phyloP scores from a whole-genome alignment of 2,113 vertebrate species.

The Acinonyx jubatus region DNA sequence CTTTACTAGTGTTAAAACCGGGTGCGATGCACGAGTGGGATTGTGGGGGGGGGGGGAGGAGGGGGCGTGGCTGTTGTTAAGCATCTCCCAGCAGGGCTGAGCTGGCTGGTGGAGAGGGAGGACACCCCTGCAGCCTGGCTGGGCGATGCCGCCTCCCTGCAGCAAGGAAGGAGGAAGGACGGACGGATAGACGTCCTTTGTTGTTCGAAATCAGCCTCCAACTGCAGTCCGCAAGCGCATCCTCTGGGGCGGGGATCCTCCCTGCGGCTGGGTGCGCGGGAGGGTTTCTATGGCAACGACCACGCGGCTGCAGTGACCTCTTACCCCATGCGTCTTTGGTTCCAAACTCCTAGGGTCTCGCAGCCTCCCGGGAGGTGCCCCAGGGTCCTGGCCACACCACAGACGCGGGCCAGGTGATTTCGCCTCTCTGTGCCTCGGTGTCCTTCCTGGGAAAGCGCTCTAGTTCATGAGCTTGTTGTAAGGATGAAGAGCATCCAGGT shows the following conservation, averaged over 20 bases:
- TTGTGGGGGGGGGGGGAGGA: fast-evolving
- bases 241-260: fast-evolving
- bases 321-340: fast-evolving
- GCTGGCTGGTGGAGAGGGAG: fast-evolving
- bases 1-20: neutral
- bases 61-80: no score
- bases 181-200: fast-evolving
- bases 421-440: neutral
- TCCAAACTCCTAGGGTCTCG: neutral
- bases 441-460: neutral
- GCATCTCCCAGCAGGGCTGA: fast-evolving
- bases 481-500: neutral
- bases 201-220: fast-evolving
- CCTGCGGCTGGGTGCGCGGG: fast-evolving
- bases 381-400: neutral
- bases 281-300: neutral
- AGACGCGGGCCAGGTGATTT: fast-evolving
- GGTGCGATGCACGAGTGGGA: fast-evolving
- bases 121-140: neutral
- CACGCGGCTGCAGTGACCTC: neutral
- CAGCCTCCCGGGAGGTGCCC: neutral
- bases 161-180: no score
- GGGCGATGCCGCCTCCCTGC: neutral
- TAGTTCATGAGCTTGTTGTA: neutral
- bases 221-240: fast-evolving